Base-by-base conservation (phyloP, 2,888 invertebrate species). In the Lycia hirtaria region DNA sequence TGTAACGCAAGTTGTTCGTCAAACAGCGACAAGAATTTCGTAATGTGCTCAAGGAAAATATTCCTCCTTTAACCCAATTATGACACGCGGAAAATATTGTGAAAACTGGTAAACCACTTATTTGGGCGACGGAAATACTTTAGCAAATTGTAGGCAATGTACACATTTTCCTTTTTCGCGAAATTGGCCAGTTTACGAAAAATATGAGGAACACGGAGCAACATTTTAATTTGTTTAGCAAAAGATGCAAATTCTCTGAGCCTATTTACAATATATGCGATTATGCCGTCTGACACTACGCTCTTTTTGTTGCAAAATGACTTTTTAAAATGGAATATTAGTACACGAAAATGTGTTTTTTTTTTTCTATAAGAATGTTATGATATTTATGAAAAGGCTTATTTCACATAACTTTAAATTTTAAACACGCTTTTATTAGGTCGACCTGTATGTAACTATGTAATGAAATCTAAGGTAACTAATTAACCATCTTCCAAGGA, bases 101-200 rank as follows among this genome's bases (percentile, higher is more conserved):
- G 5, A 15, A 41, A 41, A 41, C 9, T 41, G 41, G 41, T 26
- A 26, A 41, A 41, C 41, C 41, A 41, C 41, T 41, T 38, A 20
- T 30, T 47, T 17, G 24, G n/a, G 24, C 47, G 24, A 56, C 56
- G 54, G 38, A 48, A 55, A 49, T 55, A 43, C 45, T 60, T 55
- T 45, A 49, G 28, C 40, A 41, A 45, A 47, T 44, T 52, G 43
- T 43, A 15, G 14, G 12, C 32, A 54, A 26, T 41, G 40, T 49
- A 35, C 32, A 30, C 40, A 56, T 56, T 55, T 48, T 49, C 30
- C 28, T 48, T 56, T 58, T 62, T 32, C 28, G 38, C 35, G 19
- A 43, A 54, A 33, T 41, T 51, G 38, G 37, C 24, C 9, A 20
- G 32, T 41, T 40, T 20, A 5, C 40, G 20, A 28, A 30, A 30